Conservation (phyloP, 2,113 vertebrate genomes). For the Salvelinus namaycush region DNA sequence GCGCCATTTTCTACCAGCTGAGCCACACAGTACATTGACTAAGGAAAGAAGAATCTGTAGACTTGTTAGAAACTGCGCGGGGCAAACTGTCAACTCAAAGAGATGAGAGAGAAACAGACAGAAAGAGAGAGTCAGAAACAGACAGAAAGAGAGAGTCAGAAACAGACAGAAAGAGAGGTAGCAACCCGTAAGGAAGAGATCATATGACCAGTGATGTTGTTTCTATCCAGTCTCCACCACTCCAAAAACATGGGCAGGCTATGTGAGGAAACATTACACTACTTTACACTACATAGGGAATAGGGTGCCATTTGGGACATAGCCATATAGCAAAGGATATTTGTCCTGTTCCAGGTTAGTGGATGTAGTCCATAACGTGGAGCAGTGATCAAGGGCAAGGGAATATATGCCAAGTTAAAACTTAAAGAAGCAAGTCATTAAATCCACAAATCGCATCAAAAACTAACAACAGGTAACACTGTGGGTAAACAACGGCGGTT, state of each 20-base stretch:
- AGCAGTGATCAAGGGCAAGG: not conserved
- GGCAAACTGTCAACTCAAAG: too few species aligned
- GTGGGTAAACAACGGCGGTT: not conserved
- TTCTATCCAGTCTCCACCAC: not conserved
- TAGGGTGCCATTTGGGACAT: too few species aligned
- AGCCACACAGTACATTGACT: too few species aligned
- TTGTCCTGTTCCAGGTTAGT: not conserved
- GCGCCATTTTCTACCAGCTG: too few species aligned
- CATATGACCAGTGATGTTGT: not conserved
- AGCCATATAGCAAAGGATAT: not conserved
- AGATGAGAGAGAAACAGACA: not conserved
- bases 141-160: not conserved
- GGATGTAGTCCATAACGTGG: not conserved
- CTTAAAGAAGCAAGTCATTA: not conserved
- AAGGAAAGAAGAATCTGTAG: too few species aligned
- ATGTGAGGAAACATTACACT: not conserved
- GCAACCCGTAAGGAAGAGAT: not conserved
- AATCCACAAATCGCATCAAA: constrained; percentile 4
- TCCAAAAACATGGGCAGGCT: not conserved
- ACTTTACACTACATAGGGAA: not conserved
- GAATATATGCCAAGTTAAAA: not conserved
- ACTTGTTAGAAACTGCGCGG: too few species aligned
- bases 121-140: not conserved
- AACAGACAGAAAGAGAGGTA: not conserved
- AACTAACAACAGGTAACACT: not conserved